A percentile compares a stretch with the other conserved stretches of the same genome.
phyloP scores from a whole-genome alignment of 2,113 vertebrate species.

The Xiphorhynchus elegans region DNA sequence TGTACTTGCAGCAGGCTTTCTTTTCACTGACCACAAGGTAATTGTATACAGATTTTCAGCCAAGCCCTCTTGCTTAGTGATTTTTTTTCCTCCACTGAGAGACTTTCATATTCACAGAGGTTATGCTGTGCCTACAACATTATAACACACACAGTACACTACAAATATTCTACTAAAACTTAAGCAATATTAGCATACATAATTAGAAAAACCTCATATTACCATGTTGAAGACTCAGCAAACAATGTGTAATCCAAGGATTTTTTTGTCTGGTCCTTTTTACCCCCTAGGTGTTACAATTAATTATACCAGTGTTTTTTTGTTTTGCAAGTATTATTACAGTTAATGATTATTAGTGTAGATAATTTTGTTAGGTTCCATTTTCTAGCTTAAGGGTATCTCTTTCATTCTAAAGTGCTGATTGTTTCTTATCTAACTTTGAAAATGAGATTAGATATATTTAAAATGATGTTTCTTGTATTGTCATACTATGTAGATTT shows the following conservation, averaged over 20 bases:
- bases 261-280: constrained; percentile 4
- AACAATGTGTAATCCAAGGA: constrained; percentile 10
- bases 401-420: constrained; percentile 69
- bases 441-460: constrained; percentile 75
- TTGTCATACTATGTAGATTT: constrained; percentile 69
- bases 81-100: background rate
- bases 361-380: constrained; percentile 69
- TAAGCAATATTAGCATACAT: background rate
- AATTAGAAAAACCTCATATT: background rate
- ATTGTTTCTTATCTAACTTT: constrained; percentile 76
- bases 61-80: background rate
- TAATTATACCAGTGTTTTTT: constrained; percentile 70
- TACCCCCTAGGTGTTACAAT: constrained; percentile 66
- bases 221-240: background rate
- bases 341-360: constrained; percentile 69
- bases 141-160: background rate
- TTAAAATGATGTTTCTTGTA: constrained; percentile 64
- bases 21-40: background rate
- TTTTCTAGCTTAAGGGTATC: constrained; percentile 67
- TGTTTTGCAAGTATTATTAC: constrained; percentile 68
- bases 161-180: background rate
- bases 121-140: background rate
- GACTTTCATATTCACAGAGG: background rate
- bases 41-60: background rate
- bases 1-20: background rate